Evolutionary conservation across 2,888 invertebrate species (phyloP).

Genomic region (Ypsolopha scabrella): DNA sequence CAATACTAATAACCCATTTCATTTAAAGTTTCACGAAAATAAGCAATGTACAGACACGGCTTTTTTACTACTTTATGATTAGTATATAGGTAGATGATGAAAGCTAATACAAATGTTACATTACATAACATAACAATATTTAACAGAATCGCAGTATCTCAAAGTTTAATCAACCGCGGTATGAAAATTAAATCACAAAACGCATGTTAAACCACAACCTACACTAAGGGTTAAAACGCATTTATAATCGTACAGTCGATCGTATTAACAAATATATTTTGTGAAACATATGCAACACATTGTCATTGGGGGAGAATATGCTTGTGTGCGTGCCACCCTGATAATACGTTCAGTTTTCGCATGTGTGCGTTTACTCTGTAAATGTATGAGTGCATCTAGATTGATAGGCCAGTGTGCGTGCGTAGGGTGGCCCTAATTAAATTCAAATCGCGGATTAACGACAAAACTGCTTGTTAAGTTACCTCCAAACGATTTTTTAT

Average conservation of each 20-base stretch:
- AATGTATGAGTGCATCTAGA: neutral
- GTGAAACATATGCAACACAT: conserved; percentile 6
- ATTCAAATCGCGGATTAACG: conserved; percentile 22
- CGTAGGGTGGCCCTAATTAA: conserved; percentile 14
- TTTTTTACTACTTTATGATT: too few relatives aligned
- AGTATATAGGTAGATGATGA: too few relatives aligned
- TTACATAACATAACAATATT: too few relatives aligned
- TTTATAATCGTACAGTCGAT: conserved; percentile 1
- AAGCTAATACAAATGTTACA: too few relatives aligned
- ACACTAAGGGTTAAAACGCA: neutral
- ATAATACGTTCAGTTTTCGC: neutral
- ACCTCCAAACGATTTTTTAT: neutral
- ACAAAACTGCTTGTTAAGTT: neutral
- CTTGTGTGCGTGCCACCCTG: neutral
- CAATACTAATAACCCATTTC: too few relatives aligned
- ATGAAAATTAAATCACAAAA: neutral
- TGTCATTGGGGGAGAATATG: conserved; percentile 2
- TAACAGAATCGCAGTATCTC: too few relatives aligned
- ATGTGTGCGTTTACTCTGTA: neutral
- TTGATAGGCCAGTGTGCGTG: neutral
- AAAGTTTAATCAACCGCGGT: too few relatives aligned
- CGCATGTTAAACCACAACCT: conserved; percentile 1
- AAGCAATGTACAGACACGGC: too few relatives aligned
- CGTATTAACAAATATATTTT: conserved; percentile 5
- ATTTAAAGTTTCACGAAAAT: too few relatives aligned